A percentile compares a stretch with the other conserved stretches of the same genome.
phyloP scores from a whole-genome alignment of 2,888 invertebrate species.

The Cantharis lateralis region DNA sequence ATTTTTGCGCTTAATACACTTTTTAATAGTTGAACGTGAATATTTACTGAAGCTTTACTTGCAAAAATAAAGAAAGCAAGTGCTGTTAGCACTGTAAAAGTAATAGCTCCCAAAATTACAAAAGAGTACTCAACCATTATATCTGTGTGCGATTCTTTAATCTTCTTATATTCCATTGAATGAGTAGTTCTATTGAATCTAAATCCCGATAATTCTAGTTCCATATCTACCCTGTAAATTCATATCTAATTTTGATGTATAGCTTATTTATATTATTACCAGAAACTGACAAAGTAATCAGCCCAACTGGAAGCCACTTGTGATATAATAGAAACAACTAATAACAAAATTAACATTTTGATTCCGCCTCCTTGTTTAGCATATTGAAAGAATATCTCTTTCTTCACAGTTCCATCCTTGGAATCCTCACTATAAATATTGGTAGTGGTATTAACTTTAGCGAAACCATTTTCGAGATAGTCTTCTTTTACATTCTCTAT shows the following conservation, averaged over 20 bases:
- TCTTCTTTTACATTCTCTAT: not conserved
- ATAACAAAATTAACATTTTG: constrained; percentile 29
- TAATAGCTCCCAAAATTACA: not conserved
- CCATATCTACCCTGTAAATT: not conserved
- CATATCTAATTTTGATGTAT: not conserved
- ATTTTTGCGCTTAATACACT: constrained; percentile 48
- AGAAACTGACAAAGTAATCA: constrained; percentile 40
- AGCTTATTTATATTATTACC: constrained; percentile 28
- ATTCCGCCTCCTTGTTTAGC: constrained; percentile 41
- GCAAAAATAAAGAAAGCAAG: not conserved
- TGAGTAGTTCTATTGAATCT: not conserved
- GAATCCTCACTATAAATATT: constrained; percentile 41
- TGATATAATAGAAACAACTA: constrained; percentile 34
- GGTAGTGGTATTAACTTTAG: constrained; percentile 6
- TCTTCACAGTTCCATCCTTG: constrained; percentile 39
- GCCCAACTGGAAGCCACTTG: constrained; percentile 36
- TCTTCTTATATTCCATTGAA: constrained; percentile 2
- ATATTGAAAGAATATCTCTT: constrained; percentile 41
- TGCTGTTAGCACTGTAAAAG: not conserved
- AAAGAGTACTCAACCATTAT: not conserved
- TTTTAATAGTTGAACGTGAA: not conserved
- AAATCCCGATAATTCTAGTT: not conserved
- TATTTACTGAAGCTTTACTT: not conserved
- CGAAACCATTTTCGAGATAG: not conserved
- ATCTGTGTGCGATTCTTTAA: not conserved